phyloP scores from a whole-genome alignment of 2,113 vertebrate genomes.

The Prinia subflava region DNA sequence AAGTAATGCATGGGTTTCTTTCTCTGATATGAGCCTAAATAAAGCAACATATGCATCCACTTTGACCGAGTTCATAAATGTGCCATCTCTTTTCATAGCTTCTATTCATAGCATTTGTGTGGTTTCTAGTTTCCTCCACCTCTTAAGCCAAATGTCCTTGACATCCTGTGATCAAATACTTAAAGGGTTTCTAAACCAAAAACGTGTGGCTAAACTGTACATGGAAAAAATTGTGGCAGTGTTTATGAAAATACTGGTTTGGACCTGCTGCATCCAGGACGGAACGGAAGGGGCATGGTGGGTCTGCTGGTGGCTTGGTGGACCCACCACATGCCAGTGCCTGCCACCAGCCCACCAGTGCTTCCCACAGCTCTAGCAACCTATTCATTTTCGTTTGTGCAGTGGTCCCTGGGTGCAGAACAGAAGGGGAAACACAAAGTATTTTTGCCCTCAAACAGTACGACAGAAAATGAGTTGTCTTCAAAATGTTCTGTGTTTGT shows the following conservation, averaged over 20 bases:
- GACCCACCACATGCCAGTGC: neutral
- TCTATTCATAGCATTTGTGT: conserved; percentile 71
- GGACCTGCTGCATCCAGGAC: neutral
- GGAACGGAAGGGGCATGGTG: neutral
- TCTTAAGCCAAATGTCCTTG: conserved; percentile 50
- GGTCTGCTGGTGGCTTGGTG: neutral
- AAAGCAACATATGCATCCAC: conserved; percentile 65
- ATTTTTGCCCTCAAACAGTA: neutral
- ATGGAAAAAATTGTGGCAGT: neutral
- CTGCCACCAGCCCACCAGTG: neutral
- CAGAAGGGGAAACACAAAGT: neutral
- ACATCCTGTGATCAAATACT: conserved; percentile 41
- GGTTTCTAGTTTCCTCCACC: conserved; percentile 62
- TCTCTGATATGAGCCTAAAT: conserved; percentile 68
- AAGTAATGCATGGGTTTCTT: conserved; percentile 12
- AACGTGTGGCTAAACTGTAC: neutral
- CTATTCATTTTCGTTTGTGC: neutral
- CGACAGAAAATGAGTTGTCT: neutral
- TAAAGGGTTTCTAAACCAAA: conserved; percentile 24
- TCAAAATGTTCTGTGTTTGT: neutral
- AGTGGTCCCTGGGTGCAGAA: neutral
- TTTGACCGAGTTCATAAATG: conserved; percentile 57
- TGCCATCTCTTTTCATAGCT: conserved; percentile 33
- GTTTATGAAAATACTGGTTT: neutral
- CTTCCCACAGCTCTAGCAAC: neutral